Base-by-base conservation (phyloP, 2,888 invertebrate genomes). In the Brachyptera putata region DNA sequence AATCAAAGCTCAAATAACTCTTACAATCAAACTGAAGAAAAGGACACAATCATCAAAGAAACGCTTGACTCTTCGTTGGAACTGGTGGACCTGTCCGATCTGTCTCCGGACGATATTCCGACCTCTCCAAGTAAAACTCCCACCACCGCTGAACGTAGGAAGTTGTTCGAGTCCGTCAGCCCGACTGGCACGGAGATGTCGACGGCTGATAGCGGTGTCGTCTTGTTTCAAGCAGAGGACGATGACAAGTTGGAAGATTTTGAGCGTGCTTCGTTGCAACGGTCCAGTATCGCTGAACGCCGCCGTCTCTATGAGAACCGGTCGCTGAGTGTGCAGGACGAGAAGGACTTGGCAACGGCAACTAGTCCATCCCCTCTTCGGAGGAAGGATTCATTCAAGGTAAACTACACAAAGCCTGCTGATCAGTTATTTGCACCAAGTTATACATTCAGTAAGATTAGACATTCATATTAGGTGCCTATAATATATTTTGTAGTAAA, bases 131-230 rank as follows among this genome's bases (percentile, higher is more conserved):
- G n/a, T n/a, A 87, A 87, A 73, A 88, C 89, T 0, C 85, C 89
- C 1, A 85, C 87, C 68, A 89, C 90, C 0, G 88, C 89, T 0
- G 90, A 91, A 70, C 77, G 89, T n/a, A 79, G 89, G 67, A 89
- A 86, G 76, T 74, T 89, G 67, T 87, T 86, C 69, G 87, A 87
- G 68, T 43, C 11, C 3, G 18, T 18, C 16, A 18, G 14, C 43
- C 16, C 18, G 11, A 16, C 4, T 5, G 24, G 9, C 4, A 14
- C 39, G 4, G 16, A 11, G 4, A 30, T 25, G 14, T 24, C 48
- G 1, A 22, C 37, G n/a, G 37, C 25, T 36, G 57, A 46, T 16
- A 53, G 60, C 26, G 57, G 56, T 13, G 48, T 53, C 13, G 24
- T 41, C 9, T 3, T 61, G 24, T 57, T 26, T 5, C 56, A 55